A percentile compares a stretch with the other conserved stretches of the same genome.
phyloP scores from a whole-genome alignment of 2,888 invertebrate genomes.

The Eutolmus rufibarbis region DNA sequence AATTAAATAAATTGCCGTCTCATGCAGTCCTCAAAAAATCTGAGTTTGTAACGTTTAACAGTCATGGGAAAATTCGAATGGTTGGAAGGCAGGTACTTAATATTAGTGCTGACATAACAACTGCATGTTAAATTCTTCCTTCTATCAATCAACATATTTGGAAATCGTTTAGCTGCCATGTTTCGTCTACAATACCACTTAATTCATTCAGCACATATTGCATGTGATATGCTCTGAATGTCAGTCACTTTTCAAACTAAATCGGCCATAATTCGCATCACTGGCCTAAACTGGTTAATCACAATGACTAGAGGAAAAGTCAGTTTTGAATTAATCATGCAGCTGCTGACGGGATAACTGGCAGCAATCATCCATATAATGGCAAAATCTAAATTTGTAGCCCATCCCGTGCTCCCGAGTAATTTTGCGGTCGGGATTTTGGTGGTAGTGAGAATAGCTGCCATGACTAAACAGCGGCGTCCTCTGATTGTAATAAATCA shows the following conservation, averaged over 20 bases:
- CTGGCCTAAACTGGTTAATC: slow-evolving; percentile 17
- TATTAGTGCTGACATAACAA: background rate
- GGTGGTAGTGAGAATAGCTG: background rate
- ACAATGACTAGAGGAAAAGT: slow-evolving; percentile 11
- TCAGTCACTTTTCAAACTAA: background rate
- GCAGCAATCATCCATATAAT: slow-evolving; percentile 36
- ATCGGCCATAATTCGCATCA: background rate
- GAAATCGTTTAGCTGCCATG: background rate
- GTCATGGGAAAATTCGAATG: background rate
- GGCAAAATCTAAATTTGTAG: slow-evolving; percentile 34
- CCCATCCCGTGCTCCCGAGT: background rate
- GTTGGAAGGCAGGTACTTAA: background rate
- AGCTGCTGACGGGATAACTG: slow-evolving; percentile 25
- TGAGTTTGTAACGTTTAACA: too few relatives aligned
- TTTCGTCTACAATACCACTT: background rate
- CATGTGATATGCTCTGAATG: background rate
- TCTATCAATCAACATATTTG: background rate
- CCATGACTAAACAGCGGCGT: background rate
- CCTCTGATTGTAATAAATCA: slow-evolving; percentile 11
- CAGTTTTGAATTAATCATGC: slow-evolving; percentile 29
- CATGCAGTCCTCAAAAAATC: too few relatives aligned
- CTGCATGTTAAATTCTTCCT: background rate
- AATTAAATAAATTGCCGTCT: background rate
- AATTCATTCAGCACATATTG: background rate
- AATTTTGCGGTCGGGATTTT: background rate